Evolutionary conservation across 2,888 invertebrate species (phyloP), one percentile per base, ranked within the genome.

Genomic region (Globia sparganii): DNA sequence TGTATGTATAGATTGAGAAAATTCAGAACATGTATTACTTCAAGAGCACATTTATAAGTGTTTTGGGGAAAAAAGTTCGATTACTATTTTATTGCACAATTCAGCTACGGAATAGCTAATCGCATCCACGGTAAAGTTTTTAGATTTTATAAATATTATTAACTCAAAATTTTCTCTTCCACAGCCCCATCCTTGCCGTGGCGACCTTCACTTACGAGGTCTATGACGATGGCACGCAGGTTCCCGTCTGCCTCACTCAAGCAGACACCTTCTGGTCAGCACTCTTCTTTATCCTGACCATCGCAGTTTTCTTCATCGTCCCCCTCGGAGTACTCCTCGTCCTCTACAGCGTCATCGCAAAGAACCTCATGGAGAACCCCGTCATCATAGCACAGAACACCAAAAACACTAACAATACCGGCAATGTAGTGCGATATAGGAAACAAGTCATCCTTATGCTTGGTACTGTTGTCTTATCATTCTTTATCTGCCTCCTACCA

Each of bases 401-500:
- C 83, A 96, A 97, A 78, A 96, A 96, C 83, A 95, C 97, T 37
- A 94, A 88, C 81, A 95, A 94, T 56, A 88, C 93, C 0, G 96
- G 96, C 56, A 97, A 97, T 90, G 97, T 98, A 72, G 93, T 98
- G 8, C 97, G 98, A 87, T 98, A 98, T 91, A 97, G 98, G 73
- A 98, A 98, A 89, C 98, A 98, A 96, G 98, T 99, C 43, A 98
- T 99, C 61, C 95, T 98, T 72, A 99, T 99, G 99, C 95, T 99
- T 53, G 98, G 98, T 13, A 98, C 99, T 0, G 99, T 99, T 0
- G 99, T 99, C 0, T 93, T 99, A 46, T 98, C 98, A 70, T 99
- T 99, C 95, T 99, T 99, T 94, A 95, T 99, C 72, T 99, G 99
- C 91, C 97, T 99, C 64, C 95, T 99, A 79, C 99, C 99, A 0